Evolutionary conservation across 2,113 vertebrate genomes (phyloP), one percentile per base, ranked within the genome.

Genomic region (Lycocorax pyrrhopterus): DNA sequence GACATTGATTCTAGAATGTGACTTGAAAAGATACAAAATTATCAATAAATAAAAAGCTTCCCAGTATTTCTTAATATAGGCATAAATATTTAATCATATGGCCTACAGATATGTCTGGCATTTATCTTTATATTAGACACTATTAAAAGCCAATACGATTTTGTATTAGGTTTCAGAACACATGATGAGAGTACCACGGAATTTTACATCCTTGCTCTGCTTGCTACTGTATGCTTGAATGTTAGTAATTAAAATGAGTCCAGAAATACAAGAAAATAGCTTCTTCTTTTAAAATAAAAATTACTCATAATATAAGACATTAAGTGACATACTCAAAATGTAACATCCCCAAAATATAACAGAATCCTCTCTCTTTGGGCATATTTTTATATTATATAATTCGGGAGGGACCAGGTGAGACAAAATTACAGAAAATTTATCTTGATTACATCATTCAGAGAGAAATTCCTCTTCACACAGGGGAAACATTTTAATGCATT

Each of bases 31-130:
- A 85, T 9, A 80, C 82, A 93, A 83, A 95, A 88, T 37, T 4
- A 94, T 96, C 94, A 95, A 95, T 91, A 95, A 96, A 84, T 95
- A 91, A 96, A 91, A 93, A 94, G 63, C 82, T 97, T 94, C 29
- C 4, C 56, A 67, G 72, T 74, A 71, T 88, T 86, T 86, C 79
- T 96, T 94, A 90, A 84, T 88, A 92, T 13, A 90, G 52, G 13
- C 47, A 96, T 88, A 77, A 89, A 96, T 89, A 46, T 95, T 94
- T 97, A 90, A 96, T 80, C 33, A 52, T 18, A 51, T 52, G 85
- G 89, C 44, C 79, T 73, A 62, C 85, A 90, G 82, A 72, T 80
- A 84, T 39, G 68, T 52, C 88, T 88, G 47, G 39, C 22, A 81
- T 81, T 95, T 93, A 37, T 90, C 63, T 91, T 91, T 91, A 93